Percentiles rank a stretch among this genome's conserved stretches.
These are phyloP conservation scores for Clanis bilineata DNA, from an alignment of 2,888 invertebrate genomes.

Conservation along the genomic window DNA sequence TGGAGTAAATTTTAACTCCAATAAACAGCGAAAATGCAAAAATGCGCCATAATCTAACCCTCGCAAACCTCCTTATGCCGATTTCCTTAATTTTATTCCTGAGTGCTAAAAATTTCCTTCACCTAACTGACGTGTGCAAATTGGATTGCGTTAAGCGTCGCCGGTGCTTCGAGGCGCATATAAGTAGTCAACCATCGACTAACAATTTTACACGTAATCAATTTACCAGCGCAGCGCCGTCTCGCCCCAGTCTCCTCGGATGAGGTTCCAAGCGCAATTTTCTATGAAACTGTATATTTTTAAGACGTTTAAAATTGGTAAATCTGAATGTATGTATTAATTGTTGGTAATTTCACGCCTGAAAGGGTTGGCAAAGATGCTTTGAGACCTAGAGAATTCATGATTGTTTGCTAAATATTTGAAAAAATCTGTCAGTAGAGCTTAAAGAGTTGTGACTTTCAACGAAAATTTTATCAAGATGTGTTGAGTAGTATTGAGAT, in stretches of 20 bases:
- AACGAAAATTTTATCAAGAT: too few relatives aligned
- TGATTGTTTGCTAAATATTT: too few relatives aligned
- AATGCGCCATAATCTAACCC: not conserved
- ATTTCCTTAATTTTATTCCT: conserved; percentile 34
- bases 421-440: too few relatives aligned
- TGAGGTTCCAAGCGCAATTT: conserved; percentile 12
- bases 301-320: not conserved
- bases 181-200: conserved; percentile 60
- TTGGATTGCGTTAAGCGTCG: conserved; percentile 55
- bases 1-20: not conserved
- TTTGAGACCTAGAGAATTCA: too few relatives aligned
- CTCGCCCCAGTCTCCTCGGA: conserved; percentile 44
- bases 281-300: not conserved
- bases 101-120: conserved; percentile 35
- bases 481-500: too few relatives aligned
- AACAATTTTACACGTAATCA: conserved; percentile 75
- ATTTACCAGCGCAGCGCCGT: conserved; percentile 54
- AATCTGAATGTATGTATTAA: too few relatives aligned
- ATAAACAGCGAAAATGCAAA: not conserved
- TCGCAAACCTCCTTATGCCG: conserved; percentile 27
- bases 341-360: too few relatives aligned
- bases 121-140: conserved; percentile 54
- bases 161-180: conserved; percentile 56
- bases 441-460: too few relatives aligned
- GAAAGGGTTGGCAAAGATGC: too few relatives aligned